Evolutionary conservation across 2,888 invertebrate genomes (phyloP).

Genomic region (Drosophila pseudotakahashii): DNA sequence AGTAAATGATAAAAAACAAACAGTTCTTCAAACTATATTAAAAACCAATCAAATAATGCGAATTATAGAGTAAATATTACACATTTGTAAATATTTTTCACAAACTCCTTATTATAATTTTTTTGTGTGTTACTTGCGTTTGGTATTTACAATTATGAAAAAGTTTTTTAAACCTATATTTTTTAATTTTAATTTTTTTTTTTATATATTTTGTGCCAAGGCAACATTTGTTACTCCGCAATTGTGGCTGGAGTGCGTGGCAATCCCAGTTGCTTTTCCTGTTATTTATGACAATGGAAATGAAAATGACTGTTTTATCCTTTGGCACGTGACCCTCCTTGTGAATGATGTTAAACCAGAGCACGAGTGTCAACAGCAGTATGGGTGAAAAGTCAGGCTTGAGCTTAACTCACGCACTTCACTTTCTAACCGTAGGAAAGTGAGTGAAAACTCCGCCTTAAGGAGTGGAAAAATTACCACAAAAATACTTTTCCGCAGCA

Average conservation of each 20-base stretch:
- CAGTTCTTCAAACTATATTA: too few relatives aligned
- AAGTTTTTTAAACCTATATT: too few relatives aligned
- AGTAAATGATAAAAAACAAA: too few relatives aligned
- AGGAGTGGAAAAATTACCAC: constrained; percentile 17
- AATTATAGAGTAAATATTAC: too few relatives aligned
- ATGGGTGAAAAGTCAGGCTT: constrained; percentile 6
- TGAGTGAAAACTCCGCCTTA: constrained; percentile 28
- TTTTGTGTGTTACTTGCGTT: too few relatives aligned
- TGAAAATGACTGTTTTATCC: constrained; percentile 53
- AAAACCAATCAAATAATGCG: too few relatives aligned
- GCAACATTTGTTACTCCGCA: background rate
- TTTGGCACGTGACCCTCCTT: constrained; percentile 62
- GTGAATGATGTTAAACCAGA: constrained; percentile 50
- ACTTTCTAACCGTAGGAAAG: constrained; percentile 33
- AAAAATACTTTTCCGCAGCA: constrained; percentile 7
- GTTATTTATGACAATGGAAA: constrained; percentile 51
- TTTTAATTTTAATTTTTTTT: too few relatives aligned
- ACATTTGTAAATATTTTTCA: too few relatives aligned
- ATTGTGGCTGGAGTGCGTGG: constrained; percentile 1
- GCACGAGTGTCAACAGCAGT: constrained; percentile 25
- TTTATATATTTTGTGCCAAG: too few relatives aligned
- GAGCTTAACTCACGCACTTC: constrained; percentile 21
- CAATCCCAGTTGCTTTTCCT: constrained; percentile 38
- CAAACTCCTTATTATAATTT: too few relatives aligned
- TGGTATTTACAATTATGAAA: too few relatives aligned